A percentile compares a stretch with the other conserved stretches of the same genome.
phyloP scores from a whole-genome alignment of 2,113 vertebrate genomes.

The Odobenus rosmarus region DNA sequence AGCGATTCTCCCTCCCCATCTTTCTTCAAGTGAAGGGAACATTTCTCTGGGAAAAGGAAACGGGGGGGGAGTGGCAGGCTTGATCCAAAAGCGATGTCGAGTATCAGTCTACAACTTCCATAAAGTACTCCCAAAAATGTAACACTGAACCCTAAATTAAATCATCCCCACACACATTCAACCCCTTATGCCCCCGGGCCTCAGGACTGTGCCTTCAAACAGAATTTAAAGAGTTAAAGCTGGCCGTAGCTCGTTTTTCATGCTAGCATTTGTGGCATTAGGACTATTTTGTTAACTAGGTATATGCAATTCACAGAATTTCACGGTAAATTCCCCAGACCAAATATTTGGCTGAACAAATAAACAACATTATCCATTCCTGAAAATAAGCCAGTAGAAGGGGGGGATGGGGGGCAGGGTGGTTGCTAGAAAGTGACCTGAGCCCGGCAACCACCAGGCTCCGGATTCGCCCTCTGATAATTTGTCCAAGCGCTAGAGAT shows the following conservation, averaged over 20 bases:
- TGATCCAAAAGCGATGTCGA: neutral
- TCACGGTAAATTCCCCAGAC: conserved; percentile 82
- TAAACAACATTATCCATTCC: conserved; percentile 80
- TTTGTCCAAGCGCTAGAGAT: neutral
- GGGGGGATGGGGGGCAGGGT: neutral
- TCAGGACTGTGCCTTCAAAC: neutral
- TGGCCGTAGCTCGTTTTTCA: conserved; percentile 26
- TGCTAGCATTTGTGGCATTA: conserved; percentile 67
- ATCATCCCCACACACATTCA: neutral
- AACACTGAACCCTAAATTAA: neutral
- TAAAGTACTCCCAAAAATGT: neutral
- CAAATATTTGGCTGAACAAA: conserved; percentile 83
- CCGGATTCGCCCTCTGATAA: neutral
- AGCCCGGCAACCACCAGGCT: neutral
- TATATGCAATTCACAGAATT: conserved; percentile 80
- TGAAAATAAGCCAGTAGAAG: conserved; percentile 74
- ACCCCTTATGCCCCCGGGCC: neutral
- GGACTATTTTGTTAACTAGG: conserved; percentile 79
- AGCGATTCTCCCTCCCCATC: neutral
- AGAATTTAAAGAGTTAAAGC: conserved; percentile 68
- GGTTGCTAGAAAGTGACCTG: conserved; percentile 75
- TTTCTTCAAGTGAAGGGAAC: conserved; percentile 45
- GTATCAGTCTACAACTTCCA: neutral
- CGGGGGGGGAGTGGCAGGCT: neutral
- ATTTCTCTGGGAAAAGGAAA: neutral